Percentiles rank a stretch among this genome's conserved stretches.
These are phyloP conservation scores for Sarcophilus harrisii DNA, from an alignment of 2,797 vertebrate genomes.

Conservation along the genomic window DNA sequence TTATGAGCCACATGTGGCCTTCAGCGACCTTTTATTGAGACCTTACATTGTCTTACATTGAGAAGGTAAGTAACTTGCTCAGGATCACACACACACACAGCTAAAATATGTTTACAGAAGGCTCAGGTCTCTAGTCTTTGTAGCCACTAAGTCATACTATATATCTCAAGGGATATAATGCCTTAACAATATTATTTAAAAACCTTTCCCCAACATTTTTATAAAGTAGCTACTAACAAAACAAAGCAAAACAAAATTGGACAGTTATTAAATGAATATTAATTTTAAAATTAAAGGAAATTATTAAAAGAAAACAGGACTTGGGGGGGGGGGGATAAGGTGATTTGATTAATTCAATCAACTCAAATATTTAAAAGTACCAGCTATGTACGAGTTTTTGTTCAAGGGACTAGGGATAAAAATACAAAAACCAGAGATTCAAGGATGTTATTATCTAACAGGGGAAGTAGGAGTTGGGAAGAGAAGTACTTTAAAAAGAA, in stretches of 20 bases:
- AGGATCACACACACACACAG: neutral
- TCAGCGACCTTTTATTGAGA: neutral
- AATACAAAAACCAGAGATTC: neutral
- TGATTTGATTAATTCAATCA: neutral
- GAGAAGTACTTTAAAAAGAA: too few species aligned
- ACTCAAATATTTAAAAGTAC: neutral
- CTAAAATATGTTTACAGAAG: neutral
- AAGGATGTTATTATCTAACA: neutral
- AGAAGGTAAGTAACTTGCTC: neutral
- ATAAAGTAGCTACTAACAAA: constrained; percentile 31
- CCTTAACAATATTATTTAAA: neutral
- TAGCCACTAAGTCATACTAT: neutral
- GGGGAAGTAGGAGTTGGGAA: too few species aligned
- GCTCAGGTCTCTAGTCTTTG: neutral
- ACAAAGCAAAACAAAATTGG: neutral
- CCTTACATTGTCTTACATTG: neutral
- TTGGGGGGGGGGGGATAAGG: neutral
- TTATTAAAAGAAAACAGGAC: neutral
- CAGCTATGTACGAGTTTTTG: neutral
- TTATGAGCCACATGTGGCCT: neutral
- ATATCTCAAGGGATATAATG: neutral
- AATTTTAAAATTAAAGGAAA: neutral
- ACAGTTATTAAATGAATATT: neutral
- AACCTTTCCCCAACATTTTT: constrained; percentile 13
- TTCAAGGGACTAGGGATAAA: neutral